Evolutionary conservation across 2,888 invertebrate genomes (phyloP).

Genomic region (Zygogramma bicolorata): DNA sequence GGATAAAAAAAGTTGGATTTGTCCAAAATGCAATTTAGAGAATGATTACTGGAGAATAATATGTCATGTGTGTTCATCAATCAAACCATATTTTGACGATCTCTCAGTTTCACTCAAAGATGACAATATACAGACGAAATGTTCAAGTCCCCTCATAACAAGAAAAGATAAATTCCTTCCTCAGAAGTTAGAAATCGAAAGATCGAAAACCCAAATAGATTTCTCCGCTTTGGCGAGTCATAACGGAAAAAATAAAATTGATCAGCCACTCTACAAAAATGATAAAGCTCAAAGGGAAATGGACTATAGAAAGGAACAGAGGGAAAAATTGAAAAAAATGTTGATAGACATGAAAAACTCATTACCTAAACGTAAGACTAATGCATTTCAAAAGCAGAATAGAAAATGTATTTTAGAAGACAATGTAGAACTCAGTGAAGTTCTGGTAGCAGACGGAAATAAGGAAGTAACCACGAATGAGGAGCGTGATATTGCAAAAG

Average conservation of each 20-base stretch:
- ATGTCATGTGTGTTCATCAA: constrained; percentile 73
- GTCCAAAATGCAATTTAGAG: constrained; percentile 72
- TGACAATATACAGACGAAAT: constrained; percentile 40
- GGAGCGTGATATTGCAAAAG: constrained; percentile 31
- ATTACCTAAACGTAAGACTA: constrained; percentile 71
- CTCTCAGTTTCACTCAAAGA: constrained; percentile 47
- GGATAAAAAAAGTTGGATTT: constrained; percentile 70
- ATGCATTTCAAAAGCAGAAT: constrained; percentile 55
- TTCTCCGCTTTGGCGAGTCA: constrained; percentile 62
- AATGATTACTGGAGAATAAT: constrained; percentile 74
- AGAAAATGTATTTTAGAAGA: constrained; percentile 62
- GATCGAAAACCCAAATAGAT: constrained; percentile 65
- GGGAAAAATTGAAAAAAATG: constrained; percentile 76
- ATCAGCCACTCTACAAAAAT: constrained; percentile 57
- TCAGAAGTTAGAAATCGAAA: constrained; percentile 56
- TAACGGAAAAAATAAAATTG: constrained; percentile 67
- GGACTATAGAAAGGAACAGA: constrained; percentile 67
- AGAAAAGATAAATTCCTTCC: constrained; percentile 46
- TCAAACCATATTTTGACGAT: constrained; percentile 68
- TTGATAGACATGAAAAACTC: constrained; percentile 84
- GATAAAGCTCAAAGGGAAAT: constrained; percentile 24
- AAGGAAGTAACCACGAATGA: constrained; percentile 40
- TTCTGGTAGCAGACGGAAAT: constrained; percentile 44
- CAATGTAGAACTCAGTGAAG: constrained; percentile 54
- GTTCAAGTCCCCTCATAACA: constrained; percentile 39